Evolutionary conservation across 2,113 vertebrate species (phyloP).

Genomic region (Cheilinus undulatus): DNA sequence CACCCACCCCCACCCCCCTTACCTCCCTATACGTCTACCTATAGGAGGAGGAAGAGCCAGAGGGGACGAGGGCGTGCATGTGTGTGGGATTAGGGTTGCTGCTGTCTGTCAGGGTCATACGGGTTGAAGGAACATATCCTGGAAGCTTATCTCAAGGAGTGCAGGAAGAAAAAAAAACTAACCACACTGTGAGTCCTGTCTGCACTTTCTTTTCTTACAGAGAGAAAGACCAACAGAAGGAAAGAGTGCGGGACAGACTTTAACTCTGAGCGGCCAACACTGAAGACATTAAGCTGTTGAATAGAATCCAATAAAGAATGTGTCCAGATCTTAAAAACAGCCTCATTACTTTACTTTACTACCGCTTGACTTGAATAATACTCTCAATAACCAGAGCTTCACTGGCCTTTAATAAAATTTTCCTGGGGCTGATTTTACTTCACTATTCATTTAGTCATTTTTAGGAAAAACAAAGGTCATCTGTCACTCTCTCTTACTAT

Average conservation of each 20-base stretch:
- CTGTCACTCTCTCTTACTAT: no score
- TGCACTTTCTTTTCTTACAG: not conserved
- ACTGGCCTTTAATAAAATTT: slow-evolving; percentile 4
- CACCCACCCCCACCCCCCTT: slow-evolving; percentile 40
- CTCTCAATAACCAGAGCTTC: not conserved
- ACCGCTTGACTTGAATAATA: no score
- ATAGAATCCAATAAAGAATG: not conserved
- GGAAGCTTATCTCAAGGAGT: slow-evolving; percentile 76
- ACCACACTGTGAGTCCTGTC: slow-evolving; percentile 14
- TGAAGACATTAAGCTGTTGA: not conserved
- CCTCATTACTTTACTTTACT: no score
- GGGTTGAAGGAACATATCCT: slow-evolving; percentile 77
- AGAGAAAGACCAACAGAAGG: not conserved
- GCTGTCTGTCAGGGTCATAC: slow-evolving; percentile 74
- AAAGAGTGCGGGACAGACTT: not conserved
- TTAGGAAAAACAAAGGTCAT: not conserved
- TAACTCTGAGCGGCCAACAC: not conserved
- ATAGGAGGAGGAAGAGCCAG: slow-evolving; percentile 76
- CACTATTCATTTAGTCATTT: slow-evolving; percentile 12
- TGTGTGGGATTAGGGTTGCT: slow-evolving; percentile 40
- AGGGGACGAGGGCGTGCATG: slow-evolving; percentile 40
- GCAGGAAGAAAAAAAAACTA: slow-evolving; percentile 42
- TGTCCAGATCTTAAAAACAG: not conserved
- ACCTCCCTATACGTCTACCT: slow-evolving; percentile 81
- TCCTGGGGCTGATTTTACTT: slow-evolving; percentile 11